Evolutionary conservation across 2,888 invertebrate genomes (phyloP), one percentile per base, ranked within the genome.

Genomic region (Fragum sueziense): DNA sequence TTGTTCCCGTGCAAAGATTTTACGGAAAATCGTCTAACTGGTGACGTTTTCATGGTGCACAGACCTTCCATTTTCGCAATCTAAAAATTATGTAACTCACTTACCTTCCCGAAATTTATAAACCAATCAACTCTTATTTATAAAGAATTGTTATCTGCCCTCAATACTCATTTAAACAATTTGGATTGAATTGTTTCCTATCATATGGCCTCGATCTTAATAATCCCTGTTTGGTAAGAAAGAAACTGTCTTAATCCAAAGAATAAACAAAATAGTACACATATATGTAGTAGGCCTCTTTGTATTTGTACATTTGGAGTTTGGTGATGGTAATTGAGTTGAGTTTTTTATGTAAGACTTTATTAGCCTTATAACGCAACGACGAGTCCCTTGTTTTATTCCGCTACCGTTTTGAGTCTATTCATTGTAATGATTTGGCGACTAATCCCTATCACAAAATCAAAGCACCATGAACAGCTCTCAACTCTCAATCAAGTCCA

Each of bases 111-210:
- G n/a, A 9, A 14, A 9, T 20, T 20, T 47, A 20, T 47, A 47
- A 9, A 47, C 17, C 47, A 47, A 47, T 20, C 47, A 20, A 20
- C 47, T 47, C 47, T 47, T 20, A 47, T 20, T 47, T 47, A 20
- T 47, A 47, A n/a, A 47, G 4, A 47, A 47, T 47, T 47, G 7
- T 47, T 47, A 20, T 47, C 47, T 47, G 47, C 20, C 47, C 7
- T 47, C 47, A 9, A 2, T 20, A 47, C 7, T 47, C 47, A 47
- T 20, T 14, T 57, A 57, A 31, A 61, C 61, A 61, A 61, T 61
- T 61, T 61, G 61, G 61, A 33, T 33, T 9, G 29, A 61, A 61
- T 61, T 61, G 61, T 61, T 61, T 27, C 31, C 61, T 61, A 27
- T 29, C 61, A 61, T 61, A 20, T 33, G 61, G 61, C n/a, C 33